Evolutionary conservation across 1,140 invertebrate genomes (phyloP).

Genomic region (Parasteatoda tepidariorum): DNA sequence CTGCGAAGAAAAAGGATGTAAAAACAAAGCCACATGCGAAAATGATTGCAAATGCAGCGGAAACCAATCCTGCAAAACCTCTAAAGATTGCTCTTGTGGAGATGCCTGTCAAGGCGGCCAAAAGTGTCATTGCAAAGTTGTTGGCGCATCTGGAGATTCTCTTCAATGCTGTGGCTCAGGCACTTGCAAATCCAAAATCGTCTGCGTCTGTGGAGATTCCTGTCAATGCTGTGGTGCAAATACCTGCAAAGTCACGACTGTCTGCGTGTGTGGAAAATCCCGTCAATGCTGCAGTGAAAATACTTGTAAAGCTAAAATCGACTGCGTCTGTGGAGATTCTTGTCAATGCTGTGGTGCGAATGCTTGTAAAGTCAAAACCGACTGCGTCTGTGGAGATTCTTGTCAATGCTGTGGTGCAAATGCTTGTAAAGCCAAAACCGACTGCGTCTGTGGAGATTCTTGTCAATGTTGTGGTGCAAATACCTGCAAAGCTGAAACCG

Average conservation of each 20-base stretch:
- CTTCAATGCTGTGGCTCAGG: not conserved
- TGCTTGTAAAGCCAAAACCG: not conserved
- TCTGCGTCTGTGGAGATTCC: not conserved
- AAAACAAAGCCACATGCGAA: not conserved
- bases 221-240: not conserved
- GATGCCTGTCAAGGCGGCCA: not conserved
- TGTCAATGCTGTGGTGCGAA: not conserved
- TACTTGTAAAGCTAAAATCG: not conserved
- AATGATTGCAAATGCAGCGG: not conserved
- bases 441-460: not conserved
- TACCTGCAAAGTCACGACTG: too few relatives aligned
- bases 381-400: not conserved
- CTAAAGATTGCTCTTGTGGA: not conserved
- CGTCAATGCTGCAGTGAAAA: not conserved
- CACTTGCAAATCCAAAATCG: not conserved
- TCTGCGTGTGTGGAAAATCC: not conserved
- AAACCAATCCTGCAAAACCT: not conserved
- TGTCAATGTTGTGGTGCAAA: not conserved
- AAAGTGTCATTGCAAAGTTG: not conserved
- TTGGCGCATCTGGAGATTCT: not conserved
- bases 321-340: not conserved
- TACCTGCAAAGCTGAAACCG: not conserved
- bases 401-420: not conserved
- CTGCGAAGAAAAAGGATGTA: not conserved
- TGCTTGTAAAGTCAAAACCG: not conserved